Conservation (phyloP, 64 coral and sea anemone species). For the Acropora yongei region DNA sequence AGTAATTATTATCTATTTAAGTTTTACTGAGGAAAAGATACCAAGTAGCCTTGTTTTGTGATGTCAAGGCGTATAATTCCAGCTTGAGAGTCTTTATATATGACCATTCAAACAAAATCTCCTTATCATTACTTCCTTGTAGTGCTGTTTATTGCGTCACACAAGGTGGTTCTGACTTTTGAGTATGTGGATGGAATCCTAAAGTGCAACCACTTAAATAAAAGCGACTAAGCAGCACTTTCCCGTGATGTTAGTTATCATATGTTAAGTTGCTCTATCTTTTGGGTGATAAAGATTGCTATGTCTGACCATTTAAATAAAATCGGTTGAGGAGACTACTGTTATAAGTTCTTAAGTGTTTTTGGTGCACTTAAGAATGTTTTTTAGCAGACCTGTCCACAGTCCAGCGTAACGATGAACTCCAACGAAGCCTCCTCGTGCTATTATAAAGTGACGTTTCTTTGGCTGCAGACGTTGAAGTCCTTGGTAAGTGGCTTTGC, state of each 20-base stretch:
- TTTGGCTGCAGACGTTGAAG: conserved; percentile 55
- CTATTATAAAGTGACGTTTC: conserved; percentile 76
- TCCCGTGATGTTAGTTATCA: not conserved
- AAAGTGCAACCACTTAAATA: not conserved
- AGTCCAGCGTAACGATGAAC: conserved; percentile 80
- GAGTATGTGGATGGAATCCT: not conserved
- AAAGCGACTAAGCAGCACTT: not conserved
- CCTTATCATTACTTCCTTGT: not conserved
- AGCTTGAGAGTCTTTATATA: too few species aligned
- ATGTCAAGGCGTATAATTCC: too few species aligned
- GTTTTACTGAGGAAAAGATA: too few species aligned
- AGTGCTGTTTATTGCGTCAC: not conserved
- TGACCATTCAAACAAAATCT: not conserved
- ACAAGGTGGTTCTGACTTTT: not conserved
- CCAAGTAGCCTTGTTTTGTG: too few species aligned
- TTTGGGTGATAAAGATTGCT: not conserved
- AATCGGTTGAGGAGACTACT: not conserved
- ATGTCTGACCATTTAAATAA: not conserved
- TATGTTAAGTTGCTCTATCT: not conserved
- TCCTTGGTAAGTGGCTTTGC: conserved; percentile 70
- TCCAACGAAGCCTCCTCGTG: conserved; percentile 79
- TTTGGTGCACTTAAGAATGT: not conserved
- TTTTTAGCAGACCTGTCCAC: conserved; percentile 43
- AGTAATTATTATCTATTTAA: not conserved
- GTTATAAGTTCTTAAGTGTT: not conserved